Percentiles rank a stretch among this genome's conserved stretches.
phyloP scores from a whole-genome alignment of 2,113 vertebrate species.

The Verasper variegatus region DNA sequence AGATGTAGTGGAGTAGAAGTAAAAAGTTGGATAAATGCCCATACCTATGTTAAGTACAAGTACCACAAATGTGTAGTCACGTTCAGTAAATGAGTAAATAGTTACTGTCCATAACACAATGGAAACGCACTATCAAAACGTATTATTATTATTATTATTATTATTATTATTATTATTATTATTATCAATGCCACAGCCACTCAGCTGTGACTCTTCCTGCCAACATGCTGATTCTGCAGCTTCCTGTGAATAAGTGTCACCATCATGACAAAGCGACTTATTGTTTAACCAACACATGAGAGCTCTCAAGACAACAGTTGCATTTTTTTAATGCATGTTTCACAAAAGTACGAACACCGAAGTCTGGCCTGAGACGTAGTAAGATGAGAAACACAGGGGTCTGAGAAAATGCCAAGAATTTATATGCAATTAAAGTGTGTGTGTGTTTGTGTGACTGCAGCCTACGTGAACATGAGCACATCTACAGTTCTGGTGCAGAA shows the following conservation, averaged over 20 bases:
- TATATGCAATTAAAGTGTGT: conserved; percentile 42
- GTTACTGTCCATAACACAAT: not conserved
- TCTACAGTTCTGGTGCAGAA: conserved; percentile 45
- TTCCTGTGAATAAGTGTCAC: conserved; percentile 1
- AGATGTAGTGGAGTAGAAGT: no score
- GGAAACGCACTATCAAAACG: conserved; percentile 10
- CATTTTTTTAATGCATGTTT: not conserved
- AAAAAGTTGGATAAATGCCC: no score
- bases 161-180: no score
- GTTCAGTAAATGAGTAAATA: no score
- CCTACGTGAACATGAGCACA: not conserved
- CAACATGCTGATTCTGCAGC: not conserved
- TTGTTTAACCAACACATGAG: conserved; percentile 16
- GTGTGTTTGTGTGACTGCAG: not conserved
- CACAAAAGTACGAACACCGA: not conserved
- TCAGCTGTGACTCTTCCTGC: not conserved
- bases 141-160: not conserved
- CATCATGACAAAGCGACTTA: conserved; percentile 8
- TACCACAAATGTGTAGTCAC: no score
- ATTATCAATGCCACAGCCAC: not conserved
- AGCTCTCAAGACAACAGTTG: not conserved
- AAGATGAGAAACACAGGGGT: conserved; percentile 2
- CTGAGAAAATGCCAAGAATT: conserved; percentile 37
- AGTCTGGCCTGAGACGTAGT: not conserved
- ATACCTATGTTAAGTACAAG: no score